A percentile compares a stretch with the other conserved stretches of the same genome.
These are phyloP conservation scores for Mola mola DNA, from an alignment of 2,113 vertebrate genomes.

Conservation along the genomic window DNA sequence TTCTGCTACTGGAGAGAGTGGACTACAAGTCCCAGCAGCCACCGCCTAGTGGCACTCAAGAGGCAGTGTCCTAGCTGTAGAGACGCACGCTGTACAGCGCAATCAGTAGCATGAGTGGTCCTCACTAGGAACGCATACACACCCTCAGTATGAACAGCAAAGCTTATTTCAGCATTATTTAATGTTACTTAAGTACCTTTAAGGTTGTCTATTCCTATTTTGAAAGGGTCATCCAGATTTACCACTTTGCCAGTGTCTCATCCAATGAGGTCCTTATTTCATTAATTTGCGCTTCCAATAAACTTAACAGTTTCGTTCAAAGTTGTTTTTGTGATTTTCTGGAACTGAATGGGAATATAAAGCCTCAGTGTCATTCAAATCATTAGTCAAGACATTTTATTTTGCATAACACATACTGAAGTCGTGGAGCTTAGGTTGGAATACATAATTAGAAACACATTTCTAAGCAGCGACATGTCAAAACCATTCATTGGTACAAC, in stretches of 20 bases:
- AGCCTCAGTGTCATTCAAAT: not conserved
- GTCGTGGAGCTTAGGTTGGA: conserved; percentile 75
- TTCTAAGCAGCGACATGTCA: conserved; percentile 75
- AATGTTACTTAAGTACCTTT: too few relatives aligned
- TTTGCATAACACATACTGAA: conserved; percentile 83
- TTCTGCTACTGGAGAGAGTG: conserved; percentile 90
- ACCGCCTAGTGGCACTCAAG: conserved; percentile 12
- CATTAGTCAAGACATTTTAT: conserved; percentile 79
- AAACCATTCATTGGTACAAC: conserved; percentile 64
- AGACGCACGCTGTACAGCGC: not conserved
- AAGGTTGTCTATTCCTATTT: too few relatives aligned
- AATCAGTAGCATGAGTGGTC: not conserved
- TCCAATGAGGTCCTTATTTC: too few relatives aligned
- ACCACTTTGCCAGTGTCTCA: too few relatives aligned
- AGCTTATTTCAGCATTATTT: too few relatives aligned
- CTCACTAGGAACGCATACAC: not conserved
- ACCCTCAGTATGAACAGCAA: not conserved
- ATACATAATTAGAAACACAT: conserved; percentile 76
- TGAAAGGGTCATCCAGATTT: too few relatives aligned
- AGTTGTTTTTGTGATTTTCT: too few relatives aligned
- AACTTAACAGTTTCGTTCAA: too few relatives aligned
- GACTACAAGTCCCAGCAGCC: conserved; percentile 72
- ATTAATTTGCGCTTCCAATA: too few relatives aligned
- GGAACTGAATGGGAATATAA: too few relatives aligned
- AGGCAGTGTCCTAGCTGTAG: conserved; percentile 1